phyloP scores from a whole-genome alignment of 2,888 invertebrate genomes.

The Caenorhabditis japonica region DNA sequence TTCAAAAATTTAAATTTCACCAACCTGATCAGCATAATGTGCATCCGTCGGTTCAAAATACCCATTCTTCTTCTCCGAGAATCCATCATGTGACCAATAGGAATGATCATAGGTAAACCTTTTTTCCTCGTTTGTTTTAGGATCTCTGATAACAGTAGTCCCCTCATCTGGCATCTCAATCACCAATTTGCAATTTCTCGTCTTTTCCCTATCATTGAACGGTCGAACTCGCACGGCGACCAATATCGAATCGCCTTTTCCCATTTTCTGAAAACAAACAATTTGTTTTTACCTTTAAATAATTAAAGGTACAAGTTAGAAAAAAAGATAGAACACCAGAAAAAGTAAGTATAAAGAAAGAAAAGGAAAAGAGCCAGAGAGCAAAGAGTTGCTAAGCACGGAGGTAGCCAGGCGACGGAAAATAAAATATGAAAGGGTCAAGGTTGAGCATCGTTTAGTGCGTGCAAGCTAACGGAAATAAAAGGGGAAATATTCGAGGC shows the following conservation, averaged over 20 bases:
- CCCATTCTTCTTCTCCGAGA: slow-evolving; percentile 79
- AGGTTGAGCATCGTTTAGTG: no score
- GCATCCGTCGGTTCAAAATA: slow-evolving; percentile 78
- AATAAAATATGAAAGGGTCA: no score
- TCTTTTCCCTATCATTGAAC: slow-evolving; percentile 80
- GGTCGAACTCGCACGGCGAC: slow-evolving; percentile 81
- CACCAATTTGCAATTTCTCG: slow-evolving; percentile 79
- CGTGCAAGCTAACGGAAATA: no score
- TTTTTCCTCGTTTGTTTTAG: slow-evolving; percentile 78
- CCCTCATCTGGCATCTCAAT: slow-evolving; percentile 79
- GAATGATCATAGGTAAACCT: slow-evolving; percentile 81
- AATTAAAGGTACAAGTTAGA: no score
- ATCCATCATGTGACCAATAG: slow-evolving; percentile 82
- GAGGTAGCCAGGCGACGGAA: no score
- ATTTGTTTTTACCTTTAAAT: no score
- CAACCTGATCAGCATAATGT: slow-evolving; percentile 81
- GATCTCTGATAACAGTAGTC: slow-evolving; percentile 79
- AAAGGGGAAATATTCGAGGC: no score
- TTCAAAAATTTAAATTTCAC: no score
- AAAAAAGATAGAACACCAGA: no score
- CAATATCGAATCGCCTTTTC: slow-evolving; percentile 79
- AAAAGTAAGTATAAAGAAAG: no score
- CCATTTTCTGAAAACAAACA: slow-evolving; percentile 41
- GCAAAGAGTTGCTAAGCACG: no score
- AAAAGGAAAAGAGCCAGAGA: no score